These are phyloP conservation scores for Erebia epiphron DNA, from an alignment of 2,888 invertebrate species.

Conservation along the genomic window DNA sequence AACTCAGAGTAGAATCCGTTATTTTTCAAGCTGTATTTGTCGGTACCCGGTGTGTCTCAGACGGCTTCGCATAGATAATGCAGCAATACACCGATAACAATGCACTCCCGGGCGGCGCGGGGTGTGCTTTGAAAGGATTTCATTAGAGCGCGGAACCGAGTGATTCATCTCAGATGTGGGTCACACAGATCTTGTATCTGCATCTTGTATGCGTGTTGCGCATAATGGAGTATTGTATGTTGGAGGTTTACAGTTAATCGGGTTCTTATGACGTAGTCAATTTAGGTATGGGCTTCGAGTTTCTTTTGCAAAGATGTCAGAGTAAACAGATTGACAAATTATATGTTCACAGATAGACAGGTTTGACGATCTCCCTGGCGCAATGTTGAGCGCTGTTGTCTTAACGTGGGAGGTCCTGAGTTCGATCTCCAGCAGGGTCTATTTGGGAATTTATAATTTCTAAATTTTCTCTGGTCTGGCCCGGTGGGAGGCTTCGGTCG, in stretches of 20 bases:
- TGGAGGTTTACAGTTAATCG: constrained; percentile 8
- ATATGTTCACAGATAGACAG: no score
- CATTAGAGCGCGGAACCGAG: constrained; percentile 61
- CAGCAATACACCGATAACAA: constrained; percentile 67
- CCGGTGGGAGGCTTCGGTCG: no score
- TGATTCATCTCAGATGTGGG: constrained; percentile 47
- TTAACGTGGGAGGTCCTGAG: no score
- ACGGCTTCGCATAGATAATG: constrained; percentile 45
- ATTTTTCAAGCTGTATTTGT: not conserved
- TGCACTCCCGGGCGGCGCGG: constrained; percentile 65
- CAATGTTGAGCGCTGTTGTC: no score
- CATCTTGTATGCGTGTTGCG: constrained; percentile 7
- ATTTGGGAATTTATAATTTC: no score
- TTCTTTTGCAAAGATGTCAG: not conserved
- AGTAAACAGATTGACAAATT: no score
- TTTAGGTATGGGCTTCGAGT: not conserved
- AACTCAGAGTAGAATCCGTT: no score
- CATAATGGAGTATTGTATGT: constrained; percentile 9
- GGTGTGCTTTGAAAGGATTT: constrained; percentile 64
- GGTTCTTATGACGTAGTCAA: not conserved
- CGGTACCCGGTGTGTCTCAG: constrained; percentile 37
- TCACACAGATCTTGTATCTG: constrained; percentile 32
- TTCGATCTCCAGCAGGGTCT: no score
- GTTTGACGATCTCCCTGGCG: no score
- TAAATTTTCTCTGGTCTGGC: no score